Evolutionary conservation across 2,888 invertebrate genomes (phyloP), one percentile per base, ranked within the genome.

Genomic region (Nephrocerus scutellatus): DNA sequence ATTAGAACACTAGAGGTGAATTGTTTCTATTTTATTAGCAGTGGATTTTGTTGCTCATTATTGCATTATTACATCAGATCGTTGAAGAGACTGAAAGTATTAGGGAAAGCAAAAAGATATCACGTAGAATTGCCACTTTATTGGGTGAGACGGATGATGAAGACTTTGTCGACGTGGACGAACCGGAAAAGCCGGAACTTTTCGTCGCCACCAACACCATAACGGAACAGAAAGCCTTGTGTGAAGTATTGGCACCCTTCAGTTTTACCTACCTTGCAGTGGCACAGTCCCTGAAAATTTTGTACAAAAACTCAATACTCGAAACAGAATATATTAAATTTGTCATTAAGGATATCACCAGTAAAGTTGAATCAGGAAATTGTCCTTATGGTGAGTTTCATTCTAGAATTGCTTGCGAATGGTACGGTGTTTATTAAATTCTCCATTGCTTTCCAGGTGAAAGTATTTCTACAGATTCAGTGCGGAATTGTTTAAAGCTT

Each of bases 381-480:
- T 74, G 80, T 51, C 62, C 61, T 33, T 84, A 79, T 62, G 80
- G 84, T 84, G 57, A 70, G 68, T 36, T 25, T n/a, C 16, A 5
- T 15, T 15, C 5, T 13, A 13, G 18, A 3, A n/a, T 5, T 13
- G 6, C 5, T 24, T 26, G 26, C 12, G 6, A 6, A 6, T 14
- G 13, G 6, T 26, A 6, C n/a, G n/a, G 6, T 16, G 6, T n/a
- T 7, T 18, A 29, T 6, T 6, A 16, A 20, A 26, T 12, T 32
- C 18, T 22, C 2, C 8, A 8, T 21, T 6, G 30, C 4, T 19
- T 68, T 71, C 4, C 68, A 92, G 92, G 83, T 49, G 92, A 93
- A 68, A 86, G 90, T 56, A 78, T 90, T 33, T 86, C 88, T 6
- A 80, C 85, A 7, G 91, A 92, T 63, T 82, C 87, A 0, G 78